Evolutionary conservation across 2,888 invertebrate species (phyloP), one percentile per base, ranked within the genome.

Genomic region (Drosophila rellima): DNA sequence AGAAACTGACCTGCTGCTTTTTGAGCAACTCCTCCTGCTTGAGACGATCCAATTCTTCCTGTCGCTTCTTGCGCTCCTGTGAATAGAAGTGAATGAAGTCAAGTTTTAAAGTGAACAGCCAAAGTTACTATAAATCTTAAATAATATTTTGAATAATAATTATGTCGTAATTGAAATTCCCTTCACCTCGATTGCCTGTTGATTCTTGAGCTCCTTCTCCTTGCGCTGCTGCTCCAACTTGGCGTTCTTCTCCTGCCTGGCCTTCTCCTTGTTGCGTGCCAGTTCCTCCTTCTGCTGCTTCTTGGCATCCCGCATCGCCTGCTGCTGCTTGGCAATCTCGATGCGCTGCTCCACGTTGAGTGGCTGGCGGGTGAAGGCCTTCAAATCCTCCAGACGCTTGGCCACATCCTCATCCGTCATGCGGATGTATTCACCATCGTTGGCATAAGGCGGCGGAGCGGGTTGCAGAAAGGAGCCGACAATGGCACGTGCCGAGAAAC

Each of bases 401-500:
- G 95, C 95, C 23, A 98, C 96, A 91, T 98, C 97, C 17, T 95
- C 94, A 80, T 98, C 97, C 37, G 95, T 95, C 91, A 97, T 94
- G 39, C 96, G 94, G 18, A 96, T 94, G 61, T 95, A 96, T 81
- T 97, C 97, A 10, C 95, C 95, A 70, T 95, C 95, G 64, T 94
- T 94, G 47, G 93, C 93, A 86, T 93, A 94, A 61, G 94, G 94
- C 4, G 94, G 94, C 4, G 94, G 94, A 42, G 95, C 94, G 0
- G 96, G 96, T 91, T 98, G 97, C 50, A 98, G 93, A 92, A 98
- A 99, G 74, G 98, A 97, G 2, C 99, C 99, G 39, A 99, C 95
- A 71, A 98, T 95, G 2, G 96, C 95, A 74, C 97, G 96, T 44
- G 97, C 96, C 84, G 96, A 97, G 93, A 98, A 98, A 72, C 97